Base-by-base conservation (phyloP, 35 echinoderm and acorn worm species). In the Antedon bifida region DNA sequence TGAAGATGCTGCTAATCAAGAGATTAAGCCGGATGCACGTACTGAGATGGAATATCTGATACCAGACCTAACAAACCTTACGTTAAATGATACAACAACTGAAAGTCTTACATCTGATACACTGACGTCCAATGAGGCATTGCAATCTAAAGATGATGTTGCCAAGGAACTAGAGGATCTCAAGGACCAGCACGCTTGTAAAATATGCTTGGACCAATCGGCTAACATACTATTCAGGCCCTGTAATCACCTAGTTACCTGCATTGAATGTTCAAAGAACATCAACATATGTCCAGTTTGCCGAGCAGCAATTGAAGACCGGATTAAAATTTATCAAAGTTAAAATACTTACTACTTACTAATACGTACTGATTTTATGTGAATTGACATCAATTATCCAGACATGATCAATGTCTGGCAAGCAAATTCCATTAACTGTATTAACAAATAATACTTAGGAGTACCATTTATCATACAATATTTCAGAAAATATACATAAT, bases 271-370 rank as follows among this genome's bases (percentile, higher is more conserved):
- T 81, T 33, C 78, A 12, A 46, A 30, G 9, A 34, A 31, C 1
- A 13, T 81, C 4, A 77, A 79, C 29, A 17, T 30, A 36, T 87
- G 85, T 45, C 78, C 85, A 30, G 81, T 87, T 32, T 87, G 85
- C 39, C 36, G 85, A 0, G 34, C 42, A 1, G 36, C 16, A 26
- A 83, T 88, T 64, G 39, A 79, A 0, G 29, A 86, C 44, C 78
- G 77, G 51, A 9, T 86, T 26, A 77, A 86, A 31, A 75, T 86
- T 29, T 86, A 73, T 23, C 51, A 64, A 1, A 64, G 51, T 21
- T 64, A 64, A 64, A n/a, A n/a, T n/a, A n/a, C n/a, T n/a, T n/a
- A n/a, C n/a, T n/a, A n/a, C n/a, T n/a, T n/a, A n/a, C n/a, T n/a
- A n/a, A n/a, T n/a, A n/a, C n/a, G n/a, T n/a, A n/a, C n/a, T n/a